Conservation (phyloP, 2,797 vertebrate genomes). For the Rhynchonycteris naso region DNA sequence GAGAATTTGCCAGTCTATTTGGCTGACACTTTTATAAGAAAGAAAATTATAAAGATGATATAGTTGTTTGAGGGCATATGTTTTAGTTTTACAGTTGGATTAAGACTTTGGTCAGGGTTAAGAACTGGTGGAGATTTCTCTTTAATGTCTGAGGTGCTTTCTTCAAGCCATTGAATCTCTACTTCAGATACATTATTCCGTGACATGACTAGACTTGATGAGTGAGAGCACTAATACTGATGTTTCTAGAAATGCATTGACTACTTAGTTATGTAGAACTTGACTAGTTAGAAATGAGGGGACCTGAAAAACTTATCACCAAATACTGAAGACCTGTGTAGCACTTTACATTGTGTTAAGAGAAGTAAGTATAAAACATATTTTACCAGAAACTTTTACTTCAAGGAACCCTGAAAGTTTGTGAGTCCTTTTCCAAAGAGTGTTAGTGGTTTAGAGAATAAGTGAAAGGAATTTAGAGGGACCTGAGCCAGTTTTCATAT, state of each 20-base stretch:
- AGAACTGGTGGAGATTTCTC: background rate
- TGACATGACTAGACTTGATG: slow-evolving; percentile 8
- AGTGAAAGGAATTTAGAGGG: background rate
- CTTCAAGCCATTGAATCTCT: background rate
- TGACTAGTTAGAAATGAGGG: background rate
- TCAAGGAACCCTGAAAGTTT: background rate
- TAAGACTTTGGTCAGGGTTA: background rate
- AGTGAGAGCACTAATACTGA: background rate
- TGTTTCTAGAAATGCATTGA: background rate
- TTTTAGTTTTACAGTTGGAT: background rate
- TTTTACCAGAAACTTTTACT: background rate
- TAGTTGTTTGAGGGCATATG: background rate
- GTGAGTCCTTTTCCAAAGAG: slow-evolving; percentile 13
- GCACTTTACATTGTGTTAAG: background rate
- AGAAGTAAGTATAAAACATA: background rate
- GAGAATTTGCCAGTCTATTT: background rate
- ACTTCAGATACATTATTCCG: background rate
- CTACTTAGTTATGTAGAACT: background rate
- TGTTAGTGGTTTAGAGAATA: background rate
- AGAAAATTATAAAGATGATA: background rate
- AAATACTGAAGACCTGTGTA: background rate
- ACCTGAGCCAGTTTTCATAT: background rate
- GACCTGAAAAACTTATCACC: background rate
- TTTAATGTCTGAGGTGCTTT: background rate
- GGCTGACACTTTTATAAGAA: background rate